Evolutionary conservation across 2,888 invertebrate species (phyloP), one percentile per base, ranked within the genome.

Genomic region (Xylota sylvarum): DNA sequence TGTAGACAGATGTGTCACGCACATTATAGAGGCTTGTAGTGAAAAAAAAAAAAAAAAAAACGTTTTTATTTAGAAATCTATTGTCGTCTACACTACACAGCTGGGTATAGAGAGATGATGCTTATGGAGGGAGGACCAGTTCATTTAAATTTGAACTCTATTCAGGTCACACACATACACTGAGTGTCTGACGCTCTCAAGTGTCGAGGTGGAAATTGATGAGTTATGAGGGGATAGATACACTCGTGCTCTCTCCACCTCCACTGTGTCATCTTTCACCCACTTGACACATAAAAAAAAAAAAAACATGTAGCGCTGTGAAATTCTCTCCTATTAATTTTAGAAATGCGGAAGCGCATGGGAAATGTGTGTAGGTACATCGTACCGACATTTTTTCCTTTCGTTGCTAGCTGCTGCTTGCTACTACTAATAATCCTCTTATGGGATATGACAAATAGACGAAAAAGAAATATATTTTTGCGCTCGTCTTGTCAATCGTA

Each of bases 151-250:
- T 92, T 91, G 92, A 92, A 91, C 91, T 91, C 90, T 91, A 91
- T 91, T 92, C 91, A 92, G 92, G 91, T 92, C 91, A 91, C 90
- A 91, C 90, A 72, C 65, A 70, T 65, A 58, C 88, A 37, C 64
- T 40, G 7, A 12, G 2, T 70, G 62, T 64, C 62, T 72, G 70
- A 60, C 32, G 32, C 37, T 37, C 60, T 48, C 30, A 78, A 74
- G 70, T 80, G 56, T 72, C 58, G 80, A 76, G 80, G 74, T 80
- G 65, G 80, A 76, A 83, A 84, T 84, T 79, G 79, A 79, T 73
- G 77, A 77, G 70, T 81, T 76, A 55, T 70, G 43, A 74, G 64
- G 48, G 69, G 55, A 50, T 58, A 23, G 17, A 48, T 67, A 69
- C 43, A 48, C 30, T 46, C 43, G 5, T n/a, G 32, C 9, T 56